Base-by-base conservation (phyloP, 2,797 vertebrate species). In the Xenopus petersii region DNA sequence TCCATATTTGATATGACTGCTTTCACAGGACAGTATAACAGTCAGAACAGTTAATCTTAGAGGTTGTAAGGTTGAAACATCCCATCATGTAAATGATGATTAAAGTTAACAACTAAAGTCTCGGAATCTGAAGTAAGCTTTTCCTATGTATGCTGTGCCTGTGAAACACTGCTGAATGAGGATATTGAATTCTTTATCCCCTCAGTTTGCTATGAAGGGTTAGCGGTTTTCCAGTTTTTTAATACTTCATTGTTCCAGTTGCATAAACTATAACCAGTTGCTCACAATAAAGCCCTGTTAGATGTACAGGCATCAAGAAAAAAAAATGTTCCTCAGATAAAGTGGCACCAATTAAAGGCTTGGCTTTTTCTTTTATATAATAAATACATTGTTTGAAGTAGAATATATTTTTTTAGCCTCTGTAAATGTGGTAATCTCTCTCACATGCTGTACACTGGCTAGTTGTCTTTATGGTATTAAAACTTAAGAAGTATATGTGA, bases 191-290 rank as follows among this genome's bases (percentile, higher is more conserved):
- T n/a, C 11, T 61, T 71, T 12, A 9, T 64, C 1, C 56, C 79
- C 70, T 64, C 58, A 59, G 66, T 79, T 73, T 55, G 81, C 64
- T 75, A 70, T 16, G 24, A 63, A 21, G 63, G 81, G 81, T 82
- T 74, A 73, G 33, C 63, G 58, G 68, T 42, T 71, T 81, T 73
- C 74, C 56, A 17, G 51, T 71, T 68, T 81, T 56, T 80, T 1
- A 21, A 64, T 10, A 7, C 9, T 72, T 61, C 51, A 16, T 58
- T 82, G 65, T 70, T 80, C 54, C 75, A 71, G 51, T 60, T 74
- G 79, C 74, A 12, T 82, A 81, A 67, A 75, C 64, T 84, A 63
- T 56, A 83, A 82, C 77, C 56, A 65, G 46, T 79, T 15, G 56
- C 56, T 74, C 56, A 74, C 77, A 79, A 74, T 79, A 74, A 74